phyloP scores from a whole-genome alignment of 2,888 invertebrate genomes.

The Microctonus hyperodae region DNA sequence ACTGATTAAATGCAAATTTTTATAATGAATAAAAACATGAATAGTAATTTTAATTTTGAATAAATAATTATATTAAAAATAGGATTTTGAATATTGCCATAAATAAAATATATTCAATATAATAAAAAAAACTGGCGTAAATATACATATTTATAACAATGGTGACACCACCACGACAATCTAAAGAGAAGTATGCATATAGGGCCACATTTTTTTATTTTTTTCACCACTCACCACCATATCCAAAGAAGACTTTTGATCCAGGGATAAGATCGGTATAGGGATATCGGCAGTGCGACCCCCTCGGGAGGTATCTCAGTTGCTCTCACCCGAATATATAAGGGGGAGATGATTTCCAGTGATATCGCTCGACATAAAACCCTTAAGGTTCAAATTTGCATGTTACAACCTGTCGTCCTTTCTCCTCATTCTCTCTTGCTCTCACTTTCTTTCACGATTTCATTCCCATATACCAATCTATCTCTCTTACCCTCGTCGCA shows the following conservation, averaged over 20 bases:
- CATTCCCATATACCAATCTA: conserved; percentile 20
- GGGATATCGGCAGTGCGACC: conserved; percentile 44
- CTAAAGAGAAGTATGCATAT: conserved; percentile 5
- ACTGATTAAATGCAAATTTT: not conserved
- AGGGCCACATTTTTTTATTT: conserved; percentile 33
- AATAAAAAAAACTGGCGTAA: not conserved
- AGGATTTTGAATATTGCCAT: not conserved
- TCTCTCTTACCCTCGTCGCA: conserved; percentile 40
- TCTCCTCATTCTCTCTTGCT: conserved; percentile 37
- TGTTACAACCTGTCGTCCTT: conserved; percentile 56
- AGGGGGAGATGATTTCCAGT: conserved; percentile 57
- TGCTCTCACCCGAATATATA: conserved; percentile 39
- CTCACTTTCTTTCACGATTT: conserved; percentile 25
- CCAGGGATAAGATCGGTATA: conserved; percentile 54
- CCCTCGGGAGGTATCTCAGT: conserved; percentile 32
- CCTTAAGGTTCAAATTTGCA: conserved; percentile 63
- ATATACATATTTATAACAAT: not conserved
- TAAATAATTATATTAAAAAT: not conserved
- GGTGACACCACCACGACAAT: not conserved
- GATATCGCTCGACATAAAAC: conserved; percentile 62
- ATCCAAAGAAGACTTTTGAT: conserved; percentile 49
- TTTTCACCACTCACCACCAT: conserved; percentile 4
- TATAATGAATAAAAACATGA: not conserved
- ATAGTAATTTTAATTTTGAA: not conserved
- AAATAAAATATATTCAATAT: not conserved